phyloP scores from a whole-genome alignment of 2,113 vertebrate species.

The Phocoena phocoena region DNA sequence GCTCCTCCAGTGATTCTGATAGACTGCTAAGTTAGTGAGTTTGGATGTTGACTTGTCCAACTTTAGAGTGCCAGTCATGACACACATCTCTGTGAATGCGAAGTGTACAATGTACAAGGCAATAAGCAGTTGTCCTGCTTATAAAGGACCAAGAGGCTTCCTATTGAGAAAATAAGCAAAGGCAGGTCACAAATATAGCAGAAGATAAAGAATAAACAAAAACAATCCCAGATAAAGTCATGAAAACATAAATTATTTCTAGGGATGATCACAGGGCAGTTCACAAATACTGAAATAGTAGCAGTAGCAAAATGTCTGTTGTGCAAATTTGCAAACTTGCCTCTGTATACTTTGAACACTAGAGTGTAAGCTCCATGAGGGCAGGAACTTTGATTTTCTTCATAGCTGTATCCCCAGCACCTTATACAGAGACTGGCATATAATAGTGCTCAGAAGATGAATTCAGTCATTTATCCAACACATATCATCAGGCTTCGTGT shows the following conservation, averaged over 20 bases:
- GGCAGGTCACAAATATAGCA: background rate
- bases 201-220: background rate
- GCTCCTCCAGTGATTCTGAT: background rate
- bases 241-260: background rate
- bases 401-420: background rate
- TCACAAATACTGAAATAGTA: background rate
- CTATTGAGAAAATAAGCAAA: background rate
- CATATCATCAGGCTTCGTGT: background rate
- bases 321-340: background rate
- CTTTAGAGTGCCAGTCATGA: background rate
- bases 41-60: background rate
- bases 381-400: background rate
- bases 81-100: background rate
- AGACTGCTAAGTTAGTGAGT: background rate
- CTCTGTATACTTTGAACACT: background rate
- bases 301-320: background rate
- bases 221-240: background rate
- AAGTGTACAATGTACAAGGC: rapidly evolving
- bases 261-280: background rate
- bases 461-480: background rate
- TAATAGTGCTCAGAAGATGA: background rate
- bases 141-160: background rate
- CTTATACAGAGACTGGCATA: background rate
- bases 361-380: background rate
- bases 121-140: background rate